Evolutionary conservation across 2,113 vertebrate genomes (phyloP).

Genomic region (Rhagologus leucostigma): DNA sequence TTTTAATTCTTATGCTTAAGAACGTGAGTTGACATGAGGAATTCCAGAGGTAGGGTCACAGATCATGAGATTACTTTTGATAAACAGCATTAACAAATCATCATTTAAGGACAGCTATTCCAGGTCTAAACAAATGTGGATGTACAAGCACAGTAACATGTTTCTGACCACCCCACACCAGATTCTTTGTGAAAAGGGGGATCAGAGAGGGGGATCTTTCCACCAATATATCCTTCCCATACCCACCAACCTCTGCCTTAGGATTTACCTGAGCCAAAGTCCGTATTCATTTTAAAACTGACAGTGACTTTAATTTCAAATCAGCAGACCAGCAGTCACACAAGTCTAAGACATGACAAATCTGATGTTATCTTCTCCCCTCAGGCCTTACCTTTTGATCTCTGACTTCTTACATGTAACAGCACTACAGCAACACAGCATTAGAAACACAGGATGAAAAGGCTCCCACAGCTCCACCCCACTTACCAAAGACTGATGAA

Average conservation of each 20-base stretch:
- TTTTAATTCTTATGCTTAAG: neutral
- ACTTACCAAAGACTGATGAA: neutral
- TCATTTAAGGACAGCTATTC: neutral
- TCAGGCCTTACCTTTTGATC: neutral
- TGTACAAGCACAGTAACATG: neutral
- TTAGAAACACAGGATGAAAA: neutral
- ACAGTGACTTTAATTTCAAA: neutral
- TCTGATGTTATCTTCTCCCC: neutral
- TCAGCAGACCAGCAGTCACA: neutral
- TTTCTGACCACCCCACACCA: neutral
- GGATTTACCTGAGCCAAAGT: neutral
- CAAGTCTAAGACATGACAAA: neutral
- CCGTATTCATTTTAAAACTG: neutral
- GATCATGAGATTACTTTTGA: neutral
- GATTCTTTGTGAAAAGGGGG: neutral
- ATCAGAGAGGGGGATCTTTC: neutral
- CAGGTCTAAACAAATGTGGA: neutral
- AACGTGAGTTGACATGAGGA: neutral
- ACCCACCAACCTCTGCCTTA: neutral
- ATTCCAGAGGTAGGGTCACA: neutral
- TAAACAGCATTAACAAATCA: neutral
- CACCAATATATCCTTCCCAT: neutral
- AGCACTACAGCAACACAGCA: neutral
- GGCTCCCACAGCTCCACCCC: neutral
- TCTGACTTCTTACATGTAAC: neutral